Evolutionary conservation across 2,113 vertebrate genomes (phyloP), one percentile per base, ranked within the genome.

Genomic region (Equus quagga): DNA sequence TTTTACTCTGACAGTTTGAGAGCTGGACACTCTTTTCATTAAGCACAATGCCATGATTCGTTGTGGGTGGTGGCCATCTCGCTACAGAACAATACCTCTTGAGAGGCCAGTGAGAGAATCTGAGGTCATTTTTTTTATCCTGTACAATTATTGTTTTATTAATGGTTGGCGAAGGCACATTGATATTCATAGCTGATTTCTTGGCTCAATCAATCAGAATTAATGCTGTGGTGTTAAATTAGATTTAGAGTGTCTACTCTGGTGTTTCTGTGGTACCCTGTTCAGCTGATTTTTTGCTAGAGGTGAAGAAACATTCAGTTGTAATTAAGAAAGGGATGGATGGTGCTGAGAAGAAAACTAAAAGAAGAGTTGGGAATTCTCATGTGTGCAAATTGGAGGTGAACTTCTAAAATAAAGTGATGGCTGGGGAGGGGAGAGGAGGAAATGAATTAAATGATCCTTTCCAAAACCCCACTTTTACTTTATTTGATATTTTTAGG

Each of bases 391-490:
- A 60, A 91, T n/a, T 88, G 67, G 84, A 94, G 31, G 60, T 19
- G 49, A 96, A 87, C 85, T 97, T 97, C 76, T 95, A 67, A 96
- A 95, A 87, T 93, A 94, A 90, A 94, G 91, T 49, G 51, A 83
- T 81, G 51, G 51, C 51, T 54, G 58, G 73, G 89, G 18, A 44
- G 65, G 62, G 92, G 21, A 44, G 60, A 92, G 90, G 78, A 96
- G 89, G 97, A 91, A 56, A 84, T 92, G 87, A 86, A 97, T 97
- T 98, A 70, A 98, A 98, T 84, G 93, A 93, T 91, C 67, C 89
- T 93, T 97, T 90, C 78, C 97, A 97, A 93, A 49, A 62, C 98
- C 87, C 88, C 96, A 97, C 96, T 98, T 98, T 98, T 91, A 97
- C 96, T 98, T 98, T 93, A 88, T 84, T 94, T 92, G 87, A 36